These are phyloP conservation scores for Leptatherina wallacei DNA, from an alignment of 2,797 vertebrate species.

Conservation along the genomic window DNA sequence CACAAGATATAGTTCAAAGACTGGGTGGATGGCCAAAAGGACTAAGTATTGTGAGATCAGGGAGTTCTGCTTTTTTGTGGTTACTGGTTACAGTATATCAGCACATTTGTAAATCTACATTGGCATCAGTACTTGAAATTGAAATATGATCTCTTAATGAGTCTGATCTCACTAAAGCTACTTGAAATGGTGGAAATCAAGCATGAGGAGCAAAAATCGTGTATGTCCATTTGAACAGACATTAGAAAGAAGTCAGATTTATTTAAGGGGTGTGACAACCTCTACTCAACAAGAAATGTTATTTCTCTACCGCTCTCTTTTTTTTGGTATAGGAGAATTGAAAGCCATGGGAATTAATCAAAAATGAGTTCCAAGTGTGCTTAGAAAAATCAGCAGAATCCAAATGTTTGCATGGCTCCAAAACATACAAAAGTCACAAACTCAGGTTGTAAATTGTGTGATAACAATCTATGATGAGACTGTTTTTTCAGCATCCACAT, in stretches of 20 bases:
- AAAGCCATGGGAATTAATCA: neutral
- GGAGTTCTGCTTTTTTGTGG: constrained; percentile 77
- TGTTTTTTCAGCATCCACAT: neutral
- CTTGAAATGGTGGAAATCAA: constrained; percentile 56
- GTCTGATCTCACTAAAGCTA: constrained; percentile 51
- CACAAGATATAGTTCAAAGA: constrained; percentile 80
- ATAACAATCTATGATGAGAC: neutral
- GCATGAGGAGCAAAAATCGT: constrained; percentile 31
- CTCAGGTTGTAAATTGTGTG: neutral
- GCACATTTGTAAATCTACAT: constrained; percentile 79
- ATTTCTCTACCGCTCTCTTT: neutral
- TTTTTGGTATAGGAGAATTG: neutral
- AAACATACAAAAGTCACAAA: neutral
- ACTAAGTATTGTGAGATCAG: constrained; percentile 82
- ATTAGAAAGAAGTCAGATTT: constrained; percentile 5
- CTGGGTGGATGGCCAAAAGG: constrained; percentile 75
- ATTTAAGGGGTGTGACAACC: neutral
- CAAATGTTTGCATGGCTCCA: neutral
- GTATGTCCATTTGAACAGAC: constrained; percentile 12
- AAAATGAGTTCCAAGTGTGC: neutral
- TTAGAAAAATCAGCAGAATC: neutral
- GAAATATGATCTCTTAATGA: constrained; percentile 64
- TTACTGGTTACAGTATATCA: constrained; percentile 70
- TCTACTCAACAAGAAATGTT: neutral
- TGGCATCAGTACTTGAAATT: constrained; percentile 66